Evolutionary conservation across 2,113 vertebrate genomes (phyloP), one percentile per base, ranked within the genome.

Genomic region (Pardalotus punctatus): DNA sequence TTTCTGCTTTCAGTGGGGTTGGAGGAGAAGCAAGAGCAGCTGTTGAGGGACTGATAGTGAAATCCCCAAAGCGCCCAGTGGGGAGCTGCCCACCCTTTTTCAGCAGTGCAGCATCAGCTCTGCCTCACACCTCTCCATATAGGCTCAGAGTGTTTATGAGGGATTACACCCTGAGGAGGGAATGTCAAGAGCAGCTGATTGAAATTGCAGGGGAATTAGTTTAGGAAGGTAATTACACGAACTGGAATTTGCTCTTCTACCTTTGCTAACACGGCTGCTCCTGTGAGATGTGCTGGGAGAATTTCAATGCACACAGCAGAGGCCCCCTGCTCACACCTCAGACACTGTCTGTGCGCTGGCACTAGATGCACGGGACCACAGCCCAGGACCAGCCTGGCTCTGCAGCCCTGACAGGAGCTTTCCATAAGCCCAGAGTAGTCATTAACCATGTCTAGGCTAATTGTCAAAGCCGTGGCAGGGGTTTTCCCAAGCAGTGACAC

Each of bases 151-250:
- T 9, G 5, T 66, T 94, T 81, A 21, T 61, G 77, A 93, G 60
- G 93, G 86, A 89, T 96, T 96, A 65, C 72, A 95, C 91, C 72
- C 80, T 72, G 81, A 97, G 91, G 86, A 96, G 73, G 91, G 73
- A 94, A 95, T 72, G 89, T 95, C 86, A 95, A 91, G 94, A 94
- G 86, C 89, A 94, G 69, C 81, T 96, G 96, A 94, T 94, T 96
- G 93, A 96, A 96, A 94, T 91, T 96, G 78, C 89, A 89, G 81
- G 89, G 86, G 95, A 97, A 95, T 96, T 94, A 72, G 80, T 96
- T 95, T 92, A 81, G 91, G 89, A 86, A 95, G 94, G 94, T 94
- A 96, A 97, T 96, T 93, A 94, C 91, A 84, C 4, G 9, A 79
- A n/a, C 61, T 97, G 93, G 93, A 95, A 89, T 96, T 96, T 97